These are phyloP conservation scores for Biston stratarius DNA, from an alignment of 2,888 invertebrate species.

Conservation along the genomic window DNA sequence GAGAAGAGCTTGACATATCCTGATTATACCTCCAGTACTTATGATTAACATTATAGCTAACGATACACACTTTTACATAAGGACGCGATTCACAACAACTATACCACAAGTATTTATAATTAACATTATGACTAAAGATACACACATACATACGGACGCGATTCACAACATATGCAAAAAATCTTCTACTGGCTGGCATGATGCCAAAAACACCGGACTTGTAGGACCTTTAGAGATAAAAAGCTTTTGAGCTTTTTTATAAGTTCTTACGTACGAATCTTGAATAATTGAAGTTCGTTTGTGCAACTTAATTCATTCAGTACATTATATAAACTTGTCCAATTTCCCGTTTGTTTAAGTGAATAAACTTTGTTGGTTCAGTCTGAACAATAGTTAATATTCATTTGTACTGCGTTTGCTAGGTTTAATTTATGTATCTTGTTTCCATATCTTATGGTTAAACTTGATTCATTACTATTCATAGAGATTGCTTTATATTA, in stretches of 20 bases:
- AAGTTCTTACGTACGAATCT: no score
- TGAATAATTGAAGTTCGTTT: neutral
- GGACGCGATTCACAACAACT: no score
- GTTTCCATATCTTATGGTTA: conserved; percentile 13
- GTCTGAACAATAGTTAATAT: conserved; percentile 23
- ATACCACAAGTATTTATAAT: no score
- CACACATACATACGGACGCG: no score
- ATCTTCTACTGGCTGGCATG: conserved; percentile 1
- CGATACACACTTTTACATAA: no score
- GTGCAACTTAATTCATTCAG: conserved; percentile 6
- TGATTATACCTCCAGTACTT: no score
- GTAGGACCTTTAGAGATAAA: neutral
- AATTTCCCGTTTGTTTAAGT: conserved; percentile 24
- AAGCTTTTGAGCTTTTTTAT: neutral
- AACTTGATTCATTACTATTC: conserved; percentile 14
- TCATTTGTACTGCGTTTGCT: conserved; percentile 13
- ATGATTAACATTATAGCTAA: no score
- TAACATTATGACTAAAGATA: no score
- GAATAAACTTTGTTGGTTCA: conserved; percentile 24
- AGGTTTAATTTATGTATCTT: conserved; percentile 6
- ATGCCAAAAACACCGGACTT: conserved; percentile 8
- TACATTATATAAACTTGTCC: conserved; percentile 24
- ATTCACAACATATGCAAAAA: no score
- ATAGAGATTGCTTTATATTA: neutral
- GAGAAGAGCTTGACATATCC: no score